phyloP scores from a whole-genome alignment of 2,113 vertebrate species.

The Nymphicus hollandicus region DNA sequence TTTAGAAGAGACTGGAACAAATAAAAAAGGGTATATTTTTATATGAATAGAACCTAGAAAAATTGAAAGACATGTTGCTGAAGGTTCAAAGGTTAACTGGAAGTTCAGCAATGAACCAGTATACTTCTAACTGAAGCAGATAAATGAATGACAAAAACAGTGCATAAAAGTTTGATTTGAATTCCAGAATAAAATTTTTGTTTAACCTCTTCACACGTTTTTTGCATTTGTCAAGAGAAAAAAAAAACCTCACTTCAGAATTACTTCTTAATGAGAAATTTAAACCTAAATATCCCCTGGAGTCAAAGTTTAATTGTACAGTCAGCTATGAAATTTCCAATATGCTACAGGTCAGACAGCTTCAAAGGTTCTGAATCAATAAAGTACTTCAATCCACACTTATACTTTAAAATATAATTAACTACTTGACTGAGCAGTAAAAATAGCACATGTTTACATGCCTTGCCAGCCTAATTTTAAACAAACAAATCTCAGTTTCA shows the following conservation, averaged over 20 bases:
- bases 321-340: neutral
- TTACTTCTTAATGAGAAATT: conserved; percentile 23
- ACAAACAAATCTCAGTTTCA: neutral
- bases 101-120: neutral
- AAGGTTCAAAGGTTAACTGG: neutral
- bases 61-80: neutral
- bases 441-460: neutral
- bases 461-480: neutral
- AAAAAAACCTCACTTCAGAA: neutral
- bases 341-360: conserved; percentile 6
- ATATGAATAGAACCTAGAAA: neutral
- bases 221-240: neutral
- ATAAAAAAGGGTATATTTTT: neutral
- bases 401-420: neutral
- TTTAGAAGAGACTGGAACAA: neutral
- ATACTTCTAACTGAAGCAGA: neutral
- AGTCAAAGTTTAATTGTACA: conserved; percentile 28
- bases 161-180: neutral
- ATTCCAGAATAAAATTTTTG: neutral
- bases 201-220: neutral
- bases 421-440: conserved; percentile 1
- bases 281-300: neutral
- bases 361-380: conserved; percentile 14
- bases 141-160: neutral
- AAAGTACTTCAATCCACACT: neutral